A percentile compares a stretch with the other conserved stretches of the same genome.
phyloP scores from a whole-genome alignment of 2,113 vertebrate species.

The Philantomba maxwellii region DNA sequence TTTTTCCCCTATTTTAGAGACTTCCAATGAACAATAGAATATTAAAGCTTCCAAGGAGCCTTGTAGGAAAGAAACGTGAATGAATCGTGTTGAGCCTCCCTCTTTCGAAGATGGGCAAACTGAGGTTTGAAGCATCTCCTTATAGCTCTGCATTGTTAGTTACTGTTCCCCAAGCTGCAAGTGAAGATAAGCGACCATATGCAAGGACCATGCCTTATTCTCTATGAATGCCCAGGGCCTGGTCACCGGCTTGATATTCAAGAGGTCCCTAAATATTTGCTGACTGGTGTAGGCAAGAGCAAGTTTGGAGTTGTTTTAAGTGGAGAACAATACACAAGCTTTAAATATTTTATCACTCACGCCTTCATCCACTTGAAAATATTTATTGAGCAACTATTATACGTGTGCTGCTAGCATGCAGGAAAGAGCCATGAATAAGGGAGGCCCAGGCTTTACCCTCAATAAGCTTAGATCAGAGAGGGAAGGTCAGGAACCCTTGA shows the following conservation, averaged over 20 bases:
- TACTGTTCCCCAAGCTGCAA: neutral
- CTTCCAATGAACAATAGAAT: neutral
- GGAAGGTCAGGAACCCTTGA: neutral
- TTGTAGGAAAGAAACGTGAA: neutral
- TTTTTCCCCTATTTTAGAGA: neutral
- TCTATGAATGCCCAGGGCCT: neutral
- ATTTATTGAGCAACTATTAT: neutral
- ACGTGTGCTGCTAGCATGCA: neutral
- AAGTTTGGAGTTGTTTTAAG: neutral
- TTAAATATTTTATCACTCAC: neutral
- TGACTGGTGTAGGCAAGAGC: neutral
- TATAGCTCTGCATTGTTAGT: neutral
- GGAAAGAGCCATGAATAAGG: neutral
- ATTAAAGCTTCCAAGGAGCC: neutral
- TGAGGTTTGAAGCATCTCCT: neutral
- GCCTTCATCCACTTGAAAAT: neutral
- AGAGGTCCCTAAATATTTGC: conserved; percentile 1
- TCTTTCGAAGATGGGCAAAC: neutral
- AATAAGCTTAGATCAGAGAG: neutral
- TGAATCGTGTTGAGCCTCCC: neutral
- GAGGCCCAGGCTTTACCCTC: neutral
- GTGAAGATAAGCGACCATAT: neutral
- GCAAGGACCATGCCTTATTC: neutral
- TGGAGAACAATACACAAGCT: neutral
- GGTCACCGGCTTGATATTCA: conserved; percentile 21